Conservation (phyloP, 2,888 invertebrate genomes). For the Dryobota labecula region DNA sequence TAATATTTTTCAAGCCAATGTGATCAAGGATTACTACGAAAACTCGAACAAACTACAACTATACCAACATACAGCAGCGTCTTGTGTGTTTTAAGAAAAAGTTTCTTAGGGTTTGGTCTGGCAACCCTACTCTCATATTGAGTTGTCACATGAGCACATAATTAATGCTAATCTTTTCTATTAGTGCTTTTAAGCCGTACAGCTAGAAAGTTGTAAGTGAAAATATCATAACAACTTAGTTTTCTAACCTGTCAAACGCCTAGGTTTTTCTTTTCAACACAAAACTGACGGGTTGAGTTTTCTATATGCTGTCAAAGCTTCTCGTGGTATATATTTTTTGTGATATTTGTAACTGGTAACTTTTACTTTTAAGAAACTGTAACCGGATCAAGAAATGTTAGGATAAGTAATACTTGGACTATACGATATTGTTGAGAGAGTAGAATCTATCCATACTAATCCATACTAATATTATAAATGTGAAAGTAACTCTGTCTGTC, state of each 20-base stretch:
- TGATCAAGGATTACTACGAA: neutral
- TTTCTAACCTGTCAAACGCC: conserved; percentile 58
- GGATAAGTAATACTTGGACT: neutral
- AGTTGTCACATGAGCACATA: conserved; percentile 30
- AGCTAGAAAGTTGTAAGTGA: conserved; percentile 60
- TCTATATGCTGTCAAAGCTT: conserved; percentile 38
- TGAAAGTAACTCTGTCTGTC: too few species aligned
- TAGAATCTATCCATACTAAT: too few species aligned
- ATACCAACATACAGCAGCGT: neutral
- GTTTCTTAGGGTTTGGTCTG: neutral
- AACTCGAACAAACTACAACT: neutral
- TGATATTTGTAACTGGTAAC: neutral
- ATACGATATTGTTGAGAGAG: too few species aligned
- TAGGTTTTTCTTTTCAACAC: conserved; percentile 48
- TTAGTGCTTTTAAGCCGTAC: conserved; percentile 49
- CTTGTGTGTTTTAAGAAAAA: neutral
- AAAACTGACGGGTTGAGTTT: conserved; percentile 32
- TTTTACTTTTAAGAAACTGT: conserved; percentile 40
- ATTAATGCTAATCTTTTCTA: conserved; percentile 48
- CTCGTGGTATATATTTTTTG: conserved; percentile 7
- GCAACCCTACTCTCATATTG: conserved; percentile 2
- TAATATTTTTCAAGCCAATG: too few species aligned
- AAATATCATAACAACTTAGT: conserved; percentile 48
- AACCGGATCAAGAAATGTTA: neutral
- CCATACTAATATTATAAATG: too few species aligned